phyloP scores from a whole-genome alignment of 2,113 vertebrate genomes.

The Rattus norvegicus region DNA sequence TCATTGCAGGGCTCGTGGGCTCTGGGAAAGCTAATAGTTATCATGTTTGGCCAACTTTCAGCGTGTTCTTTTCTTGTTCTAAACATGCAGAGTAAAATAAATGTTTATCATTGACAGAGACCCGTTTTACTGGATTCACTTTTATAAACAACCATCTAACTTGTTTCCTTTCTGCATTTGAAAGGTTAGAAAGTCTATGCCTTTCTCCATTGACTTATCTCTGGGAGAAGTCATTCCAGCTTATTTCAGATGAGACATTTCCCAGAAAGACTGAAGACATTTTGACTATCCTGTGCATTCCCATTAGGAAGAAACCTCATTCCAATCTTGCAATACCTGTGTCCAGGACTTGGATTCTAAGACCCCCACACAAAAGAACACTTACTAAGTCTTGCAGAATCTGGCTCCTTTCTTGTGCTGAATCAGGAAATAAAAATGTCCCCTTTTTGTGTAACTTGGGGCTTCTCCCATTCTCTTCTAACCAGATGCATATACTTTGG shows the following conservation, averaged over 20 bases:
- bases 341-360: constrained; percentile 27
- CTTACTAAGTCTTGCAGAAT: fast-evolving
- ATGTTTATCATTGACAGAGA: constrained; percentile 81
- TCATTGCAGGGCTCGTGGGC: not conserved
- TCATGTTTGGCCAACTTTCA: constrained; percentile 64
- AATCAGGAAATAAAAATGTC: constrained; percentile 76
- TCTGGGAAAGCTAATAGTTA: constrained; percentile 45
- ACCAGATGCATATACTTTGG: constrained; percentile 37
- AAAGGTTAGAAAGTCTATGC: constrained; percentile 70
- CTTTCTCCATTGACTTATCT: constrained; percentile 56
- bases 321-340: constrained; percentile 71
- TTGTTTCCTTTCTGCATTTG: constrained; percentile 80
- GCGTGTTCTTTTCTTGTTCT: constrained; percentile 45
- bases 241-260: constrained; percentile 82
- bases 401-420: not conserved
- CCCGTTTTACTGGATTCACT: constrained; percentile 80
- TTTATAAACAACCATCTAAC: constrained; percentile 84
- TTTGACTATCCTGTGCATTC: constrained; percentile 73
- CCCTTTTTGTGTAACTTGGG: constrained; percentile 58
- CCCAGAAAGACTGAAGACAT: constrained; percentile 83
- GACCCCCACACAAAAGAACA: constrained; percentile 46
- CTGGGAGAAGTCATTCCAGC: constrained; percentile 62
- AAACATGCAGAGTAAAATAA: constrained; percentile 80
- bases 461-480: constrained; percentile 66
- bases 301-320: constrained; percentile 77